Evolutionary conservation across 2,113 vertebrate species (phyloP).

Genomic region (Notechis scutatus): DNA sequence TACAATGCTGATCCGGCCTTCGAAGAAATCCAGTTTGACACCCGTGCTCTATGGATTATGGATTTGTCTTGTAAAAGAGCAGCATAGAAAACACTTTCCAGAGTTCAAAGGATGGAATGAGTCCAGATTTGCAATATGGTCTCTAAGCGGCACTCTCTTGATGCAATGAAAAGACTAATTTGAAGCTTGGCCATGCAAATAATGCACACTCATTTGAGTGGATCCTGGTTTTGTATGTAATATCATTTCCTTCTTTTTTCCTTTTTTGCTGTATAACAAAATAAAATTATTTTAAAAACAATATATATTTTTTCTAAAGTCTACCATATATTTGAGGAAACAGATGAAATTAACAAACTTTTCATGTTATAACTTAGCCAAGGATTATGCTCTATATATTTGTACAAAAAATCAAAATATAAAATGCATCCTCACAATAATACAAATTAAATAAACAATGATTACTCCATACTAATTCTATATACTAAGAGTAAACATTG

Average conservation of each 20-base stretch:
- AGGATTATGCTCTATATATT: neutral
- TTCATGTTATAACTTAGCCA: neutral
- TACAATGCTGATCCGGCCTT: too few relatives aligned
- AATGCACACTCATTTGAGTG: neutral
- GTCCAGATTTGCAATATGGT: neutral
- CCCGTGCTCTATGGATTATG: neutral
- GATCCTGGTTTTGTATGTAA: neutral
- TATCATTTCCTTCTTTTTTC: neutral
- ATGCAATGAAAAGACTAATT: neutral
- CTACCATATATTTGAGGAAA: neutral
- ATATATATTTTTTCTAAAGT: neutral
- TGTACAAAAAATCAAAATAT: neutral
- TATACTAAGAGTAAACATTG: neutral
- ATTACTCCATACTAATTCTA: neutral
- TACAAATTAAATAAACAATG: neutral
- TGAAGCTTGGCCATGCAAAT: neutral
- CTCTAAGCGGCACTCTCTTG: neutral
- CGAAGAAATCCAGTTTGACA: too few relatives aligned
- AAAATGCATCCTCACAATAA: neutral
- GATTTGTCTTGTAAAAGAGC: neutral
- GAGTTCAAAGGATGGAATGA: neutral
- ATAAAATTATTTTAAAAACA: neutral
- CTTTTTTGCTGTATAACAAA: neutral
- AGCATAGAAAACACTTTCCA: neutral
- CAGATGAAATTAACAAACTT: neutral